These are phyloP conservation scores for Glossophaga mutica DNA, from an alignment of 2,797 vertebrate species.

Conservation along the genomic window DNA sequence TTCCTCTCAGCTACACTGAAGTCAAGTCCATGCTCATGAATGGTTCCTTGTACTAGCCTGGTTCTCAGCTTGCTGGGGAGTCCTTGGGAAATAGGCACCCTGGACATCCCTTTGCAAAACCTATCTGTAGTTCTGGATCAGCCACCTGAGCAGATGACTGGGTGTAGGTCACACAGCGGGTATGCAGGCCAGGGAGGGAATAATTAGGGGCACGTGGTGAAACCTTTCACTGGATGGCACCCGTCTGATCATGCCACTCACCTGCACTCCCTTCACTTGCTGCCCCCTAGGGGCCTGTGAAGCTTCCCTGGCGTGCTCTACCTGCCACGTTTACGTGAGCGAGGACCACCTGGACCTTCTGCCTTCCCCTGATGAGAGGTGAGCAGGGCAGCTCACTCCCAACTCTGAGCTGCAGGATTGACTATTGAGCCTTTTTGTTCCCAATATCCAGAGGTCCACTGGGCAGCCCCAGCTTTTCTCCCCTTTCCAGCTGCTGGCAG, in stretches of 20 bases:
- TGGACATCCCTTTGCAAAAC: neutral
- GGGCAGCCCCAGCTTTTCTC: neutral
- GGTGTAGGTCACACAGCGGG: neutral
- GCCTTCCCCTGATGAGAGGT: conserved; percentile 89
- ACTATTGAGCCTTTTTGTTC: neutral
- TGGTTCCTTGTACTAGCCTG: neutral
- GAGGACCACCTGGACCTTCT: conserved; percentile 83
- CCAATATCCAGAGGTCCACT: neutral
- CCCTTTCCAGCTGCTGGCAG: neutral
- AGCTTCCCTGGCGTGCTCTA: conserved; percentile 93
- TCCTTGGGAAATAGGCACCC: neutral
- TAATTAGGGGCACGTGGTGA: neutral
- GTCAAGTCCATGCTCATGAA: neutral
- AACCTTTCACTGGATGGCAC: neutral
- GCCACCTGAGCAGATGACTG: neutral
- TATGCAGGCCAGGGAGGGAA: neutral
- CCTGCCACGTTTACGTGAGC: conserved; percentile 92
- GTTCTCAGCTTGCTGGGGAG: neutral
- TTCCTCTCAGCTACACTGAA: neutral
- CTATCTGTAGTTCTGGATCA: neutral
- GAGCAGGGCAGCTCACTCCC: neutral
- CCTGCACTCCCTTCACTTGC: neutral
- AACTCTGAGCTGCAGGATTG: neutral
- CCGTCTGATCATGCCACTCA: neutral
- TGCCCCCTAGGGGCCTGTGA: conserved; percentile 89